A percentile compares a stretch with the other conserved stretches of the same genome.
phyloP scores from a whole-genome alignment of 2,888 invertebrate genomes.

The Phyto melanocephala region DNA sequence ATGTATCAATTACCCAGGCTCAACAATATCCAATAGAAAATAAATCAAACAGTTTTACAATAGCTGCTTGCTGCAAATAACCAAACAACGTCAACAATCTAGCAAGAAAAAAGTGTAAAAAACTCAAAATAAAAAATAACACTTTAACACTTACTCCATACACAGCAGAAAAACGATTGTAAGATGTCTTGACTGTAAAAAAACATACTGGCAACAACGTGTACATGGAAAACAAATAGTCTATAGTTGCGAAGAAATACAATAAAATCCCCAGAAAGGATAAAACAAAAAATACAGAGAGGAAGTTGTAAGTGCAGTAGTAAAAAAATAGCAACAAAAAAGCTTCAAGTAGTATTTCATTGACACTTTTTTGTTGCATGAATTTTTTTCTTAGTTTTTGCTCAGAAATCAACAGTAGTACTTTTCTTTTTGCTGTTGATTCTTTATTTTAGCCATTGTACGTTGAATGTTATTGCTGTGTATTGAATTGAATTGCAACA shows the following conservation, averaged over 20 bases:
- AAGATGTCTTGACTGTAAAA: slow-evolving; percentile 20
- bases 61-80: slow-evolving; percentile 37
- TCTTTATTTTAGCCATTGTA: background rate
- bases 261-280: slow-evolving; percentile 14
- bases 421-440: background rate
- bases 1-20: slow-evolving; percentile 61
- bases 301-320: background rate
- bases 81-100: background rate
- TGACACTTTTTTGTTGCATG: slow-evolving; percentile 55
- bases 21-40: slow-evolving; percentile 47
- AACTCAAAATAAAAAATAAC: slow-evolving; percentile 45
- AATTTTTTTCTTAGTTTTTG: background rate
- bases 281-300: slow-evolving; percentile 14
- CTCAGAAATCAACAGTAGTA: slow-evolving; percentile 27
- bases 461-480: background rate
- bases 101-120: background rate
- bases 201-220: slow-evolving; percentile 1
- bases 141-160: slow-evolving; percentile 49
- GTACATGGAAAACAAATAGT: background rate
- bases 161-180: background rate
- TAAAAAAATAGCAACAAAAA: slow-evolving; percentile 48
- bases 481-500: too few relatives aligned
- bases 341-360: slow-evolving; percentile 59
- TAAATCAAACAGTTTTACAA: slow-evolving; percentile 58
- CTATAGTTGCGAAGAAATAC: background rate